phyloP scores from a whole-genome alignment of 2,797 vertebrate species.

The Centropyge bicolor region DNA sequence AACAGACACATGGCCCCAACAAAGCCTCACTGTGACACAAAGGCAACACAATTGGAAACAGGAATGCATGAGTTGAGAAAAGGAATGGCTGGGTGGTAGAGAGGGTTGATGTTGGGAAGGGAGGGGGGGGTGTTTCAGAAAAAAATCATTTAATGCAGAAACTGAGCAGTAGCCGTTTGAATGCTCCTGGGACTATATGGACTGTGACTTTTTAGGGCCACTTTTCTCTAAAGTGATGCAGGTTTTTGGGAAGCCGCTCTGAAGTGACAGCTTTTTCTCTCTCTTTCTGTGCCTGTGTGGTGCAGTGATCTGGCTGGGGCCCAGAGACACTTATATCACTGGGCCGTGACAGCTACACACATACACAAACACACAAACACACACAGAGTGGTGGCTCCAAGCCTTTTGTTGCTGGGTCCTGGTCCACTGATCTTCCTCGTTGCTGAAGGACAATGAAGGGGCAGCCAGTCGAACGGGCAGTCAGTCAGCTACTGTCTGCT shows the following conservation, averaged over 20 bases:
- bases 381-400: slow-evolving; percentile 81
- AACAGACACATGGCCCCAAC: slow-evolving; percentile 56
- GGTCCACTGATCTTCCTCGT: slow-evolving; percentile 84
- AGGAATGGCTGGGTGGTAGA: slow-evolving; percentile 41
- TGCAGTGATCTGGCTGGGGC: slow-evolving; percentile 72
- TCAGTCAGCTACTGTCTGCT: slow-evolving; percentile 83
- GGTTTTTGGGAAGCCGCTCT: slow-evolving; percentile 80
- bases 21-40: slow-evolving; percentile 75
- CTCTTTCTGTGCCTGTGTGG: slow-evolving; percentile 73
- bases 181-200: slow-evolving; percentile 83
- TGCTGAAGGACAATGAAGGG: slow-evolving; percentile 86
- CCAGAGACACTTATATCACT: slow-evolving; percentile 86
- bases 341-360: slow-evolving; percentile 86
- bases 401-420: slow-evolving; percentile 86
- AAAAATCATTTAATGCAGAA: slow-evolving; percentile 83
- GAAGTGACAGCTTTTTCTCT: slow-evolving; percentile 88
- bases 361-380: slow-evolving; percentile 67
- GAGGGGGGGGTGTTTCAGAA: slow-evolving; percentile 62
- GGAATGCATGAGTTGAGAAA: slow-evolving; percentile 73
- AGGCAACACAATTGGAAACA: slow-evolving; percentile 83
- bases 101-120: slow-evolving; percentile 12
- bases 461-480: slow-evolving; percentile 77
- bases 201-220: slow-evolving; percentile 85
- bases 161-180: slow-evolving; percentile 83
- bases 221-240: slow-evolving; percentile 75